These are phyloP conservation scores for Calameuta idolon DNA, from an alignment of 2,888 invertebrate species.

Conservation along the genomic window DNA sequence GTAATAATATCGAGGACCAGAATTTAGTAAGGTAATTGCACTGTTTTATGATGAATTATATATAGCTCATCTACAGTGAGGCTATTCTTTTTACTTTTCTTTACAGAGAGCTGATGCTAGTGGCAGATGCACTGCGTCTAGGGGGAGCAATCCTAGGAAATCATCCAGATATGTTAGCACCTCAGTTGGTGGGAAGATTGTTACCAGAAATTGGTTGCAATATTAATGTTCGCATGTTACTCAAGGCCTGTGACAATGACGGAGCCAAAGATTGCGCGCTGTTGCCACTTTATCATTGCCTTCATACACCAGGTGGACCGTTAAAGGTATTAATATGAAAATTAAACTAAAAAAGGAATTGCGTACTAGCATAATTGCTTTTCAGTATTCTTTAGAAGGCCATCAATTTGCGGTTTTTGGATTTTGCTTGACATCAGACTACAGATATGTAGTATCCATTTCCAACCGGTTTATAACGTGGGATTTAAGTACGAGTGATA, in stretches of 20 bases:
- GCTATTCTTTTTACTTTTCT: not conserved
- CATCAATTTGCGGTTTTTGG: conserved; percentile 98
- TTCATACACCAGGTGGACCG: conserved; percentile 99
- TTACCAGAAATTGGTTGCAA: conserved; percentile 90
- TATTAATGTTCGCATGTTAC: conserved; percentile 85
- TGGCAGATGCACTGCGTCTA: conserved; percentile 92
- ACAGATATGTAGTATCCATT: conserved; percentile 93
- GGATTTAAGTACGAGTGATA: conserved; percentile 95
- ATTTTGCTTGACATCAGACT: conserved; percentile 89
- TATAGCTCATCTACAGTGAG: not conserved
- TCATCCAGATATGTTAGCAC: conserved; percentile 96
- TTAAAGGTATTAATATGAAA: conserved; percentile 76
- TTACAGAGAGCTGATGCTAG: conserved; percentile 86
- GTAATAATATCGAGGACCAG: conserved; percentile 82
- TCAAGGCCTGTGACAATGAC: conserved; percentile 90
- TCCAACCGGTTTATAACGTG: conserved; percentile 97
- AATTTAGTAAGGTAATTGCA: conserved; percentile 78
- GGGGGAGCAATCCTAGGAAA: conserved; percentile 93
- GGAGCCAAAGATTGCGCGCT: conserved; percentile 92
- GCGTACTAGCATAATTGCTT: not conserved
- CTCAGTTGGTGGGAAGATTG: conserved; percentile 91
- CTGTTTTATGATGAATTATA: not conserved
- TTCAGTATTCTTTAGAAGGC: conserved; percentile 93
- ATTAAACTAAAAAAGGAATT: not conserved
- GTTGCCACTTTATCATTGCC: conserved; percentile 93